phyloP scores from a whole-genome alignment of 2,797 vertebrate species.

The Sebastes aleutianus region DNA sequence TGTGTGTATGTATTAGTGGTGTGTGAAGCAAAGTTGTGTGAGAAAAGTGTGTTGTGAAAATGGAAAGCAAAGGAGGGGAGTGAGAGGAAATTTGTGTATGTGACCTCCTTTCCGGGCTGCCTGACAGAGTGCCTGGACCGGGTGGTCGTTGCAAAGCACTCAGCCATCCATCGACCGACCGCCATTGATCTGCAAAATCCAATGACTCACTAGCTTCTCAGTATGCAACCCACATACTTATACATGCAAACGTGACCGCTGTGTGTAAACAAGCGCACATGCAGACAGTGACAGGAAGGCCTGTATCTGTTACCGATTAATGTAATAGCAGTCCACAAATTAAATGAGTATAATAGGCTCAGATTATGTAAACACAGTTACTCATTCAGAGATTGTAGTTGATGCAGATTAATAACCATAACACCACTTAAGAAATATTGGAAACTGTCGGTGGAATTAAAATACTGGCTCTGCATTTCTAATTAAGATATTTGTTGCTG shows the following conservation, averaged over 20 bases:
- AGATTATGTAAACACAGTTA: slow-evolving; percentile 30
- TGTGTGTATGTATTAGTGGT: neutral
- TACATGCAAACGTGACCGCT: slow-evolving; percentile 43
- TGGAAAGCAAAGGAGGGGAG: slow-evolving; percentile 21
- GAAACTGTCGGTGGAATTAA: slow-evolving; percentile 17
- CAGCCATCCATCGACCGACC: slow-evolving; percentile 70
- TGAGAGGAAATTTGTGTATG: slow-evolving; percentile 42
- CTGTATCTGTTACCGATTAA: slow-evolving; percentile 38
- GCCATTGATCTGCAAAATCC: slow-evolving; percentile 74
- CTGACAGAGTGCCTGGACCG: slow-evolving; percentile 57
- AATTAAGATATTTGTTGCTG: slow-evolving; percentile 6
- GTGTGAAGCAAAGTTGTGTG: slow-evolving; percentile 25
- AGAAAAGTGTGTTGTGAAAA: slow-evolving; percentile 35
- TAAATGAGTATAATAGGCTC: slow-evolving; percentile 43
- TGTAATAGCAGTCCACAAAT: slow-evolving; percentile 57
- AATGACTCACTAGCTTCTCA: slow-evolving; percentile 69
- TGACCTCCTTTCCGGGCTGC: slow-evolving; percentile 68
- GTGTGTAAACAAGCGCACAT: slow-evolving; percentile 51
- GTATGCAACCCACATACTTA: slow-evolving; percentile 61
- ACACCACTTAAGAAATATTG: slow-evolving; percentile 33
- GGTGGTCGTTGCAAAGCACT: slow-evolving; percentile 73
- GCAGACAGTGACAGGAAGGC: slow-evolving; percentile 32
- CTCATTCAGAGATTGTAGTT: slow-evolving; percentile 21
- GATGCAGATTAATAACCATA: slow-evolving; percentile 34
- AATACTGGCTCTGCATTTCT: slow-evolving; percentile 24